phyloP scores from a whole-genome alignment of 1,140 invertebrate species.

The Dinoponera quadriceps region DNA sequence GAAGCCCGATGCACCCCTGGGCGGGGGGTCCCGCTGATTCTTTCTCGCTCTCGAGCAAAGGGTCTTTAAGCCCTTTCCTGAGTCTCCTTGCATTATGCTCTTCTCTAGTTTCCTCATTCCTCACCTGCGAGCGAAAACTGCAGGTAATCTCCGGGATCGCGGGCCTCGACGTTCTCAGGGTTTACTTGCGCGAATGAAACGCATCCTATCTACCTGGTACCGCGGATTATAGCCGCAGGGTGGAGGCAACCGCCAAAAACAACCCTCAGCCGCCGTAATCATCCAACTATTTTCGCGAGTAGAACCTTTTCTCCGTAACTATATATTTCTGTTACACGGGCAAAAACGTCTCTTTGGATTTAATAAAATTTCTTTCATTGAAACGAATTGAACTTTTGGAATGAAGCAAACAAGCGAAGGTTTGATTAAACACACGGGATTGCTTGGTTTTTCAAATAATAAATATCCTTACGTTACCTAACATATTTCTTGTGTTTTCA shows the following conservation, averaged over 20 bases:
- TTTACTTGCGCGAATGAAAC: conserved; percentile 75
- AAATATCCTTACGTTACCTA: too few species aligned
- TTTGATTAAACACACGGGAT: too few species aligned
- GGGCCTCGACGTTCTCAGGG: conserved; percentile 80
- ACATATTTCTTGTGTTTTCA: too few species aligned
- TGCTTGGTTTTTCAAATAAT: too few species aligned
- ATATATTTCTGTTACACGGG: too few species aligned
- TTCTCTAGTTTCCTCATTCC: conserved; percentile 62
- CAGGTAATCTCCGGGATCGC: conserved; percentile 44
- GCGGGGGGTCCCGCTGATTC: conserved; percentile 56
- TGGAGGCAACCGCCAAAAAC: conserved; percentile 45
- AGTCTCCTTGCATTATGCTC: conserved; percentile 73
- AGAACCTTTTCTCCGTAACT: conserved; percentile 28
- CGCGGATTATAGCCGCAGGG: conserved; percentile 28
- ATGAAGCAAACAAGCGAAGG: too few species aligned
- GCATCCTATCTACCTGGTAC: conserved; percentile 68
- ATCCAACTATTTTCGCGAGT: conserved; percentile 9
- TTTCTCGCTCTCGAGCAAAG: conserved; percentile 4
- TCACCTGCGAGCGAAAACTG: conserved; percentile 36
- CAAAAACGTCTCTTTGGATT: too few species aligned
- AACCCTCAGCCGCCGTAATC: conserved; percentile 13
- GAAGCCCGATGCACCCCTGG: neutral
- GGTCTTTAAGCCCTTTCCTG: conserved; percentile 71
- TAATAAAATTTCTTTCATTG: too few species aligned
- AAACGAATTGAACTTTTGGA: too few species aligned